Conservation (phyloP, 2,888 invertebrate genomes). For the Hydrotaea cyrtoneurina region DNA sequence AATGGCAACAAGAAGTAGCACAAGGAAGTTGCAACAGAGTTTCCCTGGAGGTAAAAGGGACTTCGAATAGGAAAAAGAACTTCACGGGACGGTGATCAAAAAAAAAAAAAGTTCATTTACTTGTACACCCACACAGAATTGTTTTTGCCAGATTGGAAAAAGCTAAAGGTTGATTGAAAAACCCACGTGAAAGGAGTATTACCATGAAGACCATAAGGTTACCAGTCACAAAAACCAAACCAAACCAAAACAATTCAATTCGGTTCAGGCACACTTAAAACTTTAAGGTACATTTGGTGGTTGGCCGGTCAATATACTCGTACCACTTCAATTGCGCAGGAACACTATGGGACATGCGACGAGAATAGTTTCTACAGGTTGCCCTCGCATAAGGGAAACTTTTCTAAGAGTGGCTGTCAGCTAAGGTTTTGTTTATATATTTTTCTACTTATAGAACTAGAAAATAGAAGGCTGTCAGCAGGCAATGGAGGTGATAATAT, state of each 20-base stretch:
- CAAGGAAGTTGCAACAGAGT: constrained; percentile 8
- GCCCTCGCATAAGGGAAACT: no score
- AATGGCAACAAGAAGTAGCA: constrained; percentile 19
- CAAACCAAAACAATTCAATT: constrained; percentile 63
- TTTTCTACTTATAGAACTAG: no score
- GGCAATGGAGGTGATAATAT: no score
- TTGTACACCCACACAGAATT: constrained; percentile 36
- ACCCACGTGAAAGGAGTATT: constrained; percentile 50
- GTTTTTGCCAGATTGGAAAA: constrained; percentile 27
- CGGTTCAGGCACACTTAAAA: constrained; percentile 46
- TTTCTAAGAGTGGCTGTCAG: no score
- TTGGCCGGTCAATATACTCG: constrained; percentile 35
- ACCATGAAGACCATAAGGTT: constrained; percentile 30
- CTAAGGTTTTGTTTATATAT: no score
- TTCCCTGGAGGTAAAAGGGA: constrained; percentile 9
- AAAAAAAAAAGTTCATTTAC: constrained; percentile 61
- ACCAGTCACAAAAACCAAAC: constrained; percentile 46
- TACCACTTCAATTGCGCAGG: no score
- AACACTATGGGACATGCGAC: no score
- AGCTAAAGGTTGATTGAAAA: constrained; percentile 61
- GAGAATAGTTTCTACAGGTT: no score
- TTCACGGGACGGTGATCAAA: constrained; percentile 7
- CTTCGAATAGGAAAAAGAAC: not conserved
- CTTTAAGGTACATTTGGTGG: constrained; percentile 60
- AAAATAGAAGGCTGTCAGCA: no score